A percentile compares a stretch with the other conserved stretches of the same genome.
Conservation (phyloP, 2,797 vertebrate species). For the Acipenser oxyrinchus region DNA sequence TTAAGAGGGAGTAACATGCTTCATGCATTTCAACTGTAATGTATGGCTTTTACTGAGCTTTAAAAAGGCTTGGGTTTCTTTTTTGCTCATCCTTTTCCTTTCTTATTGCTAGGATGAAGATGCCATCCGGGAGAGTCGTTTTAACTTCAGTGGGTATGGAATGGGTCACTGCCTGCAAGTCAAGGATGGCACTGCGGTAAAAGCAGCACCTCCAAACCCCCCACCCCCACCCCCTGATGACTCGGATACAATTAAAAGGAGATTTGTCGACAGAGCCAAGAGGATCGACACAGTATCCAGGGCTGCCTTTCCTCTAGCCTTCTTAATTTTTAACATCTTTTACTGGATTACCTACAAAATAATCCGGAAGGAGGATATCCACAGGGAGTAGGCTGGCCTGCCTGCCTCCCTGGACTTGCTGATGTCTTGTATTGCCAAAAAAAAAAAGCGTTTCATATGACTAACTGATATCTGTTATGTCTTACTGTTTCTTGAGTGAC, state of each 20-base stretch:
- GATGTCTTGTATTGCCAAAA: slow-evolving; percentile 42
- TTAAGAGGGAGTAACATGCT: too few species aligned
- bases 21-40: too few species aligned
- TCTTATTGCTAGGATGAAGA: slow-evolving; percentile 73
- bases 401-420: slow-evolving; percentile 36
- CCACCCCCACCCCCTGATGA: slow-evolving; percentile 68
- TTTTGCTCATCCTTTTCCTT: slow-evolving; percentile 19
- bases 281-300: slow-evolving; percentile 95
- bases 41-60: background rate
- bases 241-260: slow-evolving; percentile 82
- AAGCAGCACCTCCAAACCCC: slow-evolving; percentile 60
- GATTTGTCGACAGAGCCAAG: slow-evolving; percentile 96
- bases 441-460: background rate
- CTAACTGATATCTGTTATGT: background rate
- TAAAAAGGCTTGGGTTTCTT: slow-evolving; percentile 22
- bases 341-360: slow-evolving; percentile 99
- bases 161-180: slow-evolving; percentile 84
- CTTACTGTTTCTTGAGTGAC: background rate
- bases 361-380: slow-evolving; percentile 86
- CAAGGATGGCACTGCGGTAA: slow-evolving; percentile 78
- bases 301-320: slow-evolving; percentile 90
- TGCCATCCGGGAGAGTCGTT: slow-evolving; percentile 74
- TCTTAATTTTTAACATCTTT: slow-evolving; percentile 98
- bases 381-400: slow-evolving; percentile 64
- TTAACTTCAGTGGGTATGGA: slow-evolving; percentile 85